A percentile compares a stretch with the other conserved stretches of the same genome.
Evolutionary conservation across 35 echinoderm and acorn worm genomes (phyloP).

Genomic region (Strongylocentrotus purpuratus): DNA sequence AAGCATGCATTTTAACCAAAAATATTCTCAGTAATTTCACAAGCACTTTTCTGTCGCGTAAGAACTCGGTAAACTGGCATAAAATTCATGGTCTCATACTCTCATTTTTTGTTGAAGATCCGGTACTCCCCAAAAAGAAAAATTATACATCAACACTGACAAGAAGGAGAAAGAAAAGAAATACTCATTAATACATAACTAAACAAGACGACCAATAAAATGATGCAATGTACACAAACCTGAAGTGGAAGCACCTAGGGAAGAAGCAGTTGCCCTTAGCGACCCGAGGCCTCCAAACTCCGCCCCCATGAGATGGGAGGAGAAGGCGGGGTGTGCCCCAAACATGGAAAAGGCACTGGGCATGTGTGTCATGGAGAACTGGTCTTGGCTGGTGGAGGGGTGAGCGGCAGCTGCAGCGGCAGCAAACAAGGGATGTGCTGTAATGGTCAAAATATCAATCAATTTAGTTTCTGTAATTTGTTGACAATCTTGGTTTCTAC

Average conservation of each 20-base stretch:
- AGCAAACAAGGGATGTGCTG: conserved; percentile 49
- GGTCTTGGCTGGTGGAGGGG: conserved; percentile 62
- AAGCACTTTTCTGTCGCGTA: neutral
- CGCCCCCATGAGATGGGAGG: conserved; percentile 52
- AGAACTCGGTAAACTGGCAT: neutral
- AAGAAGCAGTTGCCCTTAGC: conserved; percentile 22
- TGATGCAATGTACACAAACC: neutral
- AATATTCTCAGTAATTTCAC: neutral
- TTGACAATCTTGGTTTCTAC: neutral
- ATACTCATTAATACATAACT: neutral
- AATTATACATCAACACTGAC: neutral
- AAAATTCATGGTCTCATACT: neutral
- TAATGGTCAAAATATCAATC: neutral
- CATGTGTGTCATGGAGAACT: conserved; percentile 63
- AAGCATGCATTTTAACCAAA: neutral
- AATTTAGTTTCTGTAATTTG: neutral
- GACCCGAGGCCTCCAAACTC: conserved; percentile 71
- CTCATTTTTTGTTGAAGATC: neutral
- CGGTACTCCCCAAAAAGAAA: neutral
- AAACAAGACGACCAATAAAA: neutral
- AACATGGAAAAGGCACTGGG: conserved; percentile 83
- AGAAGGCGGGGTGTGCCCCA: conserved; percentile 39
- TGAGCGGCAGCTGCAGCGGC: conserved; percentile 37
- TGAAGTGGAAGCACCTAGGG: conserved; percentile 34
- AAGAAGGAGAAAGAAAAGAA: neutral